Conservation (phyloP, 2,888 invertebrate genomes). For the Philopedon plagiatum region DNA sequence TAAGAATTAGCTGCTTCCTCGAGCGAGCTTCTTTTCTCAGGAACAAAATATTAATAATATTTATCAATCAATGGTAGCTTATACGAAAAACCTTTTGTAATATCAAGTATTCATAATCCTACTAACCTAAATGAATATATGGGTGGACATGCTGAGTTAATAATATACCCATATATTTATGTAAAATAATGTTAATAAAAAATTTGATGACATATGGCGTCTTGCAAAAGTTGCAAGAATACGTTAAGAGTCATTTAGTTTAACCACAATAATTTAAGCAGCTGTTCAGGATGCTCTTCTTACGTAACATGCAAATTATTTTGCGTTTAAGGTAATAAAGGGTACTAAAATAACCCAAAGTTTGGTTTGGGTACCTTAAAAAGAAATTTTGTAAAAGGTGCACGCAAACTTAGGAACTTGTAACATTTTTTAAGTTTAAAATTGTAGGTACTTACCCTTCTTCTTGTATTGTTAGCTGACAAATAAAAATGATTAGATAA, state of each 20-base stretch:
- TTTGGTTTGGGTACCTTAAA: constrained; percentile 34
- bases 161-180: constrained; percentile 35
- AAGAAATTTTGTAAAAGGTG: constrained; percentile 11
- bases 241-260: constrained; percentile 48
- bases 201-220: constrained; percentile 46
- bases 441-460: too few relatives aligned
- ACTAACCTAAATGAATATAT: constrained; percentile 3
- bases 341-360: constrained; percentile 38
- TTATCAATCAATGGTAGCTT: neutral
- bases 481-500: too few relatives aligned
- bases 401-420: neutral
- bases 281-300: constrained; percentile 44
- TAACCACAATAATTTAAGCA: constrained; percentile 49
- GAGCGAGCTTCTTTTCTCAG: too few relatives aligned
- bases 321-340: constrained; percentile 38
- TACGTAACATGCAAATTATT: constrained; percentile 50
- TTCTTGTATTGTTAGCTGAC: too few relatives aligned
- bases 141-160: constrained; percentile 35
- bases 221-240: constrained; percentile 44
- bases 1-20: too few relatives aligned
- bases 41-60: neutral
- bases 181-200: constrained; percentile 44
- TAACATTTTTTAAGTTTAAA: neutral
- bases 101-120: neutral
- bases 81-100: neutral